A percentile compares a stretch with the other conserved stretches of the same genome.
Evolutionary conservation across 2,797 vertebrate genomes (phyloP).

Genomic region (Eulemur mongoz): DNA sequence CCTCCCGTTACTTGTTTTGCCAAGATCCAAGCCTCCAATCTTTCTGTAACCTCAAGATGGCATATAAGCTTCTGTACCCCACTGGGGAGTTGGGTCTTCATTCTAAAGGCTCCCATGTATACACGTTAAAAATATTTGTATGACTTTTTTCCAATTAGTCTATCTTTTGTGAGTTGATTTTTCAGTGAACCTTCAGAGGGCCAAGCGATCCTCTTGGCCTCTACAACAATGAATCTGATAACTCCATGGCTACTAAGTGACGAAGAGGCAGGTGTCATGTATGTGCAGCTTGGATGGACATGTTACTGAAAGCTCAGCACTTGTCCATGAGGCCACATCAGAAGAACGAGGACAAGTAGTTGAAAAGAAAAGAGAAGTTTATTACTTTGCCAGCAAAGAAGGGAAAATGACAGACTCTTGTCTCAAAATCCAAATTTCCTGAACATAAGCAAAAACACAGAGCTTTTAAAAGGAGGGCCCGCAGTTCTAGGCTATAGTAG

Average conservation of each 20-base stretch:
- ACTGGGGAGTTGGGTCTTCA: background rate
- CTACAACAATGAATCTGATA: background rate
- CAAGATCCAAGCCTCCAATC: background rate
- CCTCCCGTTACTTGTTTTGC: background rate
- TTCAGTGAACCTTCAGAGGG: background rate
- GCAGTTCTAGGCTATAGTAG: too few relatives aligned
- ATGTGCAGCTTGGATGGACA: background rate
- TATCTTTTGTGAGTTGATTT: background rate
- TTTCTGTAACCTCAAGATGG: background rate
- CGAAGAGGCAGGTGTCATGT: background rate
- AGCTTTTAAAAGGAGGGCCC: too few relatives aligned
- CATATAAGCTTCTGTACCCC: background rate
- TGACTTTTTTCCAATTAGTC: background rate
- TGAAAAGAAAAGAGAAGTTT: too few relatives aligned
- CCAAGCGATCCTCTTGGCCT: too few relatives aligned
- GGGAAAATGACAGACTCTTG: too few relatives aligned
- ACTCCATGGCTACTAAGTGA: background rate
- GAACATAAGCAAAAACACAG: too few relatives aligned
- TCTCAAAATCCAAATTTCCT: too few relatives aligned
- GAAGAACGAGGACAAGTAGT: too few relatives aligned
- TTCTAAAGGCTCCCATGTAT: background rate
- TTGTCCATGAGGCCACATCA: too few relatives aligned
- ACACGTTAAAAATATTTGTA: background rate
- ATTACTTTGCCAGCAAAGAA: too few relatives aligned
- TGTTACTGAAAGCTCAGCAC: too few relatives aligned